Conservation (phyloP, 2,113 vertebrate species). For the Hippocampus guttulatus region DNA sequence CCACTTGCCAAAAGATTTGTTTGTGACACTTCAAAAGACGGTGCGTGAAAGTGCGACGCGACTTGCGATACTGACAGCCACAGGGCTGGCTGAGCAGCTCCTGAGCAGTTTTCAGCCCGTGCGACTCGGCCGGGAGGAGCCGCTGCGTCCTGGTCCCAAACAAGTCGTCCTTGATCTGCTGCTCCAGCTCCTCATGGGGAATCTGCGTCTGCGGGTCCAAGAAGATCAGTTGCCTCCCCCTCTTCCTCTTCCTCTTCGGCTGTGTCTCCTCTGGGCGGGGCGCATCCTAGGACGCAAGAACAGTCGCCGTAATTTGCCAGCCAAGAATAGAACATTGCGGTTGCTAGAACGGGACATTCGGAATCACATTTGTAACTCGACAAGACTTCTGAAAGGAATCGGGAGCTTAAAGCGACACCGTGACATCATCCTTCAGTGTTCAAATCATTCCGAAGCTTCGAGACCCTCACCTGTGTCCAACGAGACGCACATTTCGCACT, state of each 20-base stretch:
- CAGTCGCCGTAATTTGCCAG: no score
- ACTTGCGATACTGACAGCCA: constrained; percentile 56
- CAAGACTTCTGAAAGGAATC: neutral
- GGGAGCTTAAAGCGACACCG: neutral
- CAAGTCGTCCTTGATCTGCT: constrained; percentile 37
- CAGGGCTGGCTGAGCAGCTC: constrained; percentile 60
- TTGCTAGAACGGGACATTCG: neutral
- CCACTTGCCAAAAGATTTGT: no score
- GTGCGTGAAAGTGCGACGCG: no score
- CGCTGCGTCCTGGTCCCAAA: constrained; percentile 31
- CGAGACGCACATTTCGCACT: neutral
- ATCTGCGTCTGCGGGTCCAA: constrained; percentile 66
- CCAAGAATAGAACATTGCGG: no score
- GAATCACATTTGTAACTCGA: rapidly evolving
- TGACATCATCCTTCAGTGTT: neutral
- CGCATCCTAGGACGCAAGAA: constrained; percentile 6
- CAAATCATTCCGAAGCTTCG: neutral
- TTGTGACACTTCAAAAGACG: no score
- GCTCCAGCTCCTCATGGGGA: constrained; percentile 38
- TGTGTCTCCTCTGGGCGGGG: constrained; percentile 16
- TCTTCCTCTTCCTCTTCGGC: constrained; percentile 14
- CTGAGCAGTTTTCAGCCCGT: constrained; percentile 20
- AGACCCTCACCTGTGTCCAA: neutral
- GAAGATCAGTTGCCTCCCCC: constrained; percentile 64
- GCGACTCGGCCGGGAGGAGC: neutral